Percentiles rank a stretch among this genome's conserved stretches.
phyloP scores from a whole-genome alignment of 2,797 vertebrate species.

The Clamator glandarius region DNA sequence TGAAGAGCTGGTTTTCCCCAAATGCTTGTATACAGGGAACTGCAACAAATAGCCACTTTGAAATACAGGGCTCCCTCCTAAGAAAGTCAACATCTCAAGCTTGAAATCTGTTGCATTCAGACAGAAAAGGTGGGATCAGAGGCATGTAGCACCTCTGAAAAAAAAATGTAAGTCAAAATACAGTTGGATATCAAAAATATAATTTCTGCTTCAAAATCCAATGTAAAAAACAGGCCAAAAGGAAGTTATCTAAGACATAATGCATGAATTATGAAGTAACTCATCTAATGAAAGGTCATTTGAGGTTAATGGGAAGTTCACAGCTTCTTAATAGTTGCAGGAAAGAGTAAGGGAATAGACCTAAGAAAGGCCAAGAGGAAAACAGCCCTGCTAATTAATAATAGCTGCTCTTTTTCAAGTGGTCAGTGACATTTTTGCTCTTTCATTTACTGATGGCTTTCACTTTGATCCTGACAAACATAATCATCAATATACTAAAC shows the following conservation, averaged over 20 bases:
- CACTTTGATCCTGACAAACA: constrained; percentile 59
- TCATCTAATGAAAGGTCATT: not conserved
- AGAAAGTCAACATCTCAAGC: not conserved
- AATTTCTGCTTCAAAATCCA: not conserved
- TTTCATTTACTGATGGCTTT: constrained; percentile 17
- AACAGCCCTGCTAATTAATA: not conserved
- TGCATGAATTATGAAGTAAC: not conserved
- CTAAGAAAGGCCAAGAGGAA: not conserved
- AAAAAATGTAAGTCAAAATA: not conserved
- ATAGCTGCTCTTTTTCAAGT: constrained; percentile 8
- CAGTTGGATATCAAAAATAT: not conserved
- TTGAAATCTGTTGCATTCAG: not conserved
- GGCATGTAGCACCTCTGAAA: not conserved
- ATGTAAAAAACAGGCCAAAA: not conserved
- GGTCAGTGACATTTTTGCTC: constrained; percentile 1
- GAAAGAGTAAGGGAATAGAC: not conserved
- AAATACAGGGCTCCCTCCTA: not conserved
- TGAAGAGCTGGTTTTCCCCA: not conserved
- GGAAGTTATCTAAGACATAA: not conserved
- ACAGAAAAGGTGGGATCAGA: not conserved
- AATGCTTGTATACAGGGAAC: not conserved
- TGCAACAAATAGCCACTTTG: not conserved
- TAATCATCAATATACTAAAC: constrained; percentile 20
- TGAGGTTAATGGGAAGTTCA: not conserved
- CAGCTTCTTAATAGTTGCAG: not conserved